Evolutionary conservation across 2,888 invertebrate genomes (phyloP), one percentile per base, ranked within the genome.

Genomic region (Rotaria magnacalcarata): DNA sequence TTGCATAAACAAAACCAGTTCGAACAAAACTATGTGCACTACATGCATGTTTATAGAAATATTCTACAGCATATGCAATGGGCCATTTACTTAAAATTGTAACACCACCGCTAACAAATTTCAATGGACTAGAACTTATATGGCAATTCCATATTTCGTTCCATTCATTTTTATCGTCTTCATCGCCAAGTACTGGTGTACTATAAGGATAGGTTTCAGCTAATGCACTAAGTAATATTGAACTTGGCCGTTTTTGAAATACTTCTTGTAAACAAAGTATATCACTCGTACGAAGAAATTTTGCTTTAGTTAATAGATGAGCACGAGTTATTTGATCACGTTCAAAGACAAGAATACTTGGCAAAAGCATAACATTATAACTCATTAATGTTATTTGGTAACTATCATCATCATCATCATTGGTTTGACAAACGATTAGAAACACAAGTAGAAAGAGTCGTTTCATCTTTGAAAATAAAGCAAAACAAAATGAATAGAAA

Each of bases 261-360:
- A 80, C 43, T 80, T 80, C 80, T 80, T 43, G 47, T 80, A 80
- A n/a, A 80, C 80, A 80, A 24, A 80, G 47, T 43, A 80, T 80
- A 80, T 80, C 80, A 80, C 5, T 11, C 47, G 43, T 3, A 80
- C n/a, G 80, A 47, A 80, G 4, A 47, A 80, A 80, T 43, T 47
- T 43, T 47, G 80, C 11, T 80, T 47, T 43, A 19, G 80, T 24
- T 80, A 80, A 80, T 80, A 80, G 19, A 47, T 34, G 43, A 47
- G 80, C 43, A n/a, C 80, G 80, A 21, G 80, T 80, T 21, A 80
- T 47, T 47, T 80, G 80, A 80, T 80, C 80, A 80, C 80, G 80
- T 47, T 80, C 80, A 41, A 80, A 80, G 6, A 80, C 80, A n/a
- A 80, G 21, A 3, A 80, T 7, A 80, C 47, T 47, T 80, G 80